These are phyloP conservation scores for Mantis religiosa DNA, from an alignment of 2,888 invertebrate species.

Conservation along the genomic window DNA sequence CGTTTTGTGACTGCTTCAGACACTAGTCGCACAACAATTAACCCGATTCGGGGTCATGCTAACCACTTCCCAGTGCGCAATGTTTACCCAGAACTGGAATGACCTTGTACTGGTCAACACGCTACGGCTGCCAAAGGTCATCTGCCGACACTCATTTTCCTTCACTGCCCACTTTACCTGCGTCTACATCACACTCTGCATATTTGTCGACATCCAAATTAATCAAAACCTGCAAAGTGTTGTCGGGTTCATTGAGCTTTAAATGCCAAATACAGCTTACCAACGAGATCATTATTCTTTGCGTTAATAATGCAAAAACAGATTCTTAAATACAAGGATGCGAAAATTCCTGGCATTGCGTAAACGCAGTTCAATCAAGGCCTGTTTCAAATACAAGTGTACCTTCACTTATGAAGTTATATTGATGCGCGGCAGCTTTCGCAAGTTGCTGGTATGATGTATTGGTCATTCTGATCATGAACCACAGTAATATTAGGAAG, in stretches of 20 bases:
- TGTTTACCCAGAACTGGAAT: background rate
- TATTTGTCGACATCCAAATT: background rate
- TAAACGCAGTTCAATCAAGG: too few species aligned
- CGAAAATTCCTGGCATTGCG: too few species aligned
- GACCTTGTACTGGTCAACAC: background rate
- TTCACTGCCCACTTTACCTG: background rate
- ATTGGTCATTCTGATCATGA: too few species aligned
- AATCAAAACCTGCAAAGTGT: background rate
- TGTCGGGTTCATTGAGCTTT: background rate
- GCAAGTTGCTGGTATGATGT: too few species aligned
- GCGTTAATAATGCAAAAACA: too few species aligned
- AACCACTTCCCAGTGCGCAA: background rate
- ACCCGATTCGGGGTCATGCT: background rate
- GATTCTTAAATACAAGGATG: too few species aligned
- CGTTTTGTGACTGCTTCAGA: background rate
- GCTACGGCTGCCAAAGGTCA: background rate
- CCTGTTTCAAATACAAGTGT: too few species aligned
- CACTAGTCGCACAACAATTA: background rate
- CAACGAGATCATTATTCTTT: too few species aligned
- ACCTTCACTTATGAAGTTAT: too few species aligned
- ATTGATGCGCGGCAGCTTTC: too few species aligned
- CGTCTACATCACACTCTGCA: background rate
- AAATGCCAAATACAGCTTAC: too few species aligned
- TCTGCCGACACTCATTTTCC: background rate
- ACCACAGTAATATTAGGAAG: too few species aligned